phyloP scores from a whole-genome alignment of 2,797 vertebrate genomes.

The Cryptoblepharus egeriae region DNA sequence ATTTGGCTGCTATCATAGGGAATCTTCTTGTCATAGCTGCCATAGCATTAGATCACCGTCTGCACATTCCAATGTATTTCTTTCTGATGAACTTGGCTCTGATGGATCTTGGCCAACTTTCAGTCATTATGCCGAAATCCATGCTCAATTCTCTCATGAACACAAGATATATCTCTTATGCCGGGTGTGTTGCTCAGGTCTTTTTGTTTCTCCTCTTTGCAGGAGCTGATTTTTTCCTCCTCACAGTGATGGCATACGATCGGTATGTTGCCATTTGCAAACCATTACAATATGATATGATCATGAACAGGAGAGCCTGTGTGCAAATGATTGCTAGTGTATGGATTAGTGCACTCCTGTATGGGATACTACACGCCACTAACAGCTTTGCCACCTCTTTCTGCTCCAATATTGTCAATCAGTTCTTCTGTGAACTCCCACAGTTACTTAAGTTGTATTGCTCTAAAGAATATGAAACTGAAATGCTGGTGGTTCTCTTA shows the following conservation, averaged over 20 bases:
- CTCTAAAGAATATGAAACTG: neutral
- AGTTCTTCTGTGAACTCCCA: conserved; percentile 17
- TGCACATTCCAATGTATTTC: conserved; percentile 12
- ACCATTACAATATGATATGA: neutral
- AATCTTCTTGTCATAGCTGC: conserved; percentile 2
- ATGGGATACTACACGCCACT: neutral
- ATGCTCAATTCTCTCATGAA: neutral
- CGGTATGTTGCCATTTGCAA: conserved; percentile 18
- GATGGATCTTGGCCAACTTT: neutral
- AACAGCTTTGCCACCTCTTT: neutral
- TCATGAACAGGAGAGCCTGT: neutral
- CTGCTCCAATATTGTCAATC: conserved; percentile 1
- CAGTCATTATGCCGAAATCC: neutral
- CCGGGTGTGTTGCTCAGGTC: neutral
- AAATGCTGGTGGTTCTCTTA: neutral
- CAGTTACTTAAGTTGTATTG: neutral
- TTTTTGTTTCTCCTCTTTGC: neutral
- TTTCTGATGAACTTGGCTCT: conserved; percentile 10
- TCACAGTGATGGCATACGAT: conserved; percentile 1
- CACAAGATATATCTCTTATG: neutral
- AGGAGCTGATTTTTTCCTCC: neutral
- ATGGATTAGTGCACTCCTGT: neutral
- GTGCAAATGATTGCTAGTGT: neutral
- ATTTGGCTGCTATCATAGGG: neutral
- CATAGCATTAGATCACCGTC: neutral